Evolutionary conservation across 2,113 vertebrate species (phyloP), one percentile per base, ranked within the genome.

Genomic region (Stegastes partitus): DNA sequence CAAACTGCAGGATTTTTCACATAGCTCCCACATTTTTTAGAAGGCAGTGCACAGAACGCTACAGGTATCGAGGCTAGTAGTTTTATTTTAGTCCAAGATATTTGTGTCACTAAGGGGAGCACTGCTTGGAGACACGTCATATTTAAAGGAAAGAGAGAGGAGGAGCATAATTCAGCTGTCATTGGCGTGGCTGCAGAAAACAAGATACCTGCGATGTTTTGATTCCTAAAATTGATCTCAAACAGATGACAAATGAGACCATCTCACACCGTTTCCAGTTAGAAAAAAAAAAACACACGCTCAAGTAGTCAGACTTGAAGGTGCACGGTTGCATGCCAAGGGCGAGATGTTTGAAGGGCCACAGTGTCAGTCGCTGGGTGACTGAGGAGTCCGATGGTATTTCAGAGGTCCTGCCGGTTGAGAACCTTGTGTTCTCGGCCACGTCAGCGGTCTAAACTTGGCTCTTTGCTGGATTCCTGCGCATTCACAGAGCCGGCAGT

Each of bases 361-460:
- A 1, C 18, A 19, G 63, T 78, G 88, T 74, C 80, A n/a, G 71
- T 57, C 11, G 37, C 50, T 53, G 34, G 65, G 50, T 65, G 78
- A 72, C 49, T n/a, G 65, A 73, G 79, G 70, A 69, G 65, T 45
- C 47, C 1, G 19, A 26, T 82, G 67, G 77, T 81, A 72, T 81
- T 77, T 77, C 77, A 74, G 74, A 67, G 84, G 57, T 58, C 74
- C 68, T 22, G 8, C 65, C 56, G 66, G n/a, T 68, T 37, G 59
- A 61, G 86, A 76, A 86, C 70, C 87, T 71, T 51, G 75, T 84
- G 85, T 85, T 67, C 88, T 82, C 23, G 3, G 34, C 56, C 14
- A 87, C 69, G 85, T 91, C 89, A 83, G 69, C 18, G 53, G 26
- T 79, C 91, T 93, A 94, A 93, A 92, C 87, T 84, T 81, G 90